Base-by-base conservation (phyloP, 2,113 vertebrate species). In the Cryptomyrus ogoouensis region DNA sequence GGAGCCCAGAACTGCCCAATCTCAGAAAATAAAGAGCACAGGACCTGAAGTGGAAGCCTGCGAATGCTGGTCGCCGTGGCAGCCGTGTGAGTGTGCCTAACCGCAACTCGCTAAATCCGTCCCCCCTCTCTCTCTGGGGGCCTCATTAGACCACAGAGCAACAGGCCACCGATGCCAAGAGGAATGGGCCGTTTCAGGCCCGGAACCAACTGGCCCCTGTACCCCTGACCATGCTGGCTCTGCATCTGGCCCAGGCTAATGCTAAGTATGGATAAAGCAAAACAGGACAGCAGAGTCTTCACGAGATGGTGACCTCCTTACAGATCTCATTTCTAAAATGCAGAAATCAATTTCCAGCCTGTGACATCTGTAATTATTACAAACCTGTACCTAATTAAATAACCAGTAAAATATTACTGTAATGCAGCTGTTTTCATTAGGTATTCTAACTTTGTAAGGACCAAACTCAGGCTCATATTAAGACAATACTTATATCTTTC, bases 81-180 rank as follows among this genome's bases (percentile, higher is more conserved):
- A 5, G 21, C 21, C 12, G 1, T 13, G 47, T 2, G 17, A 80
- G 17, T 39, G 27, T 15, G 74, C 35, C 35, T 1, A 80, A 6
- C 1, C 74, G 15, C 74, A 15, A 6, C 35, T 42, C 10, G 12
- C 47, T 52, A 83, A 17, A 89, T 89, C 49, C 5, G 4, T 86
- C 49, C 52, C 88, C 50, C 47, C 0, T n/a, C 46, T 56, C 52
- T 83, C 74, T 89, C 89, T 83, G 74, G 47, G 89, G 89, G 89
- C 35, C 35, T 89, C 74, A 83, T 89, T 89, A 89, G 74, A 83
- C n/a, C 89, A 42, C 27, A 53, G 77, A 83, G 74, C 31, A 87
- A 87, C 31, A 35, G 49, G 49, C 49, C 50, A 56, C 17, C 3
- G 35, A 17, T 52, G 24, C 27, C 49, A 35, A 35, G 86, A 50